A percentile compares a stretch with the other conserved stretches of the same genome.
Conservation (phyloP, 2,888 invertebrate species). For the Drosophila tanythrix region DNA sequence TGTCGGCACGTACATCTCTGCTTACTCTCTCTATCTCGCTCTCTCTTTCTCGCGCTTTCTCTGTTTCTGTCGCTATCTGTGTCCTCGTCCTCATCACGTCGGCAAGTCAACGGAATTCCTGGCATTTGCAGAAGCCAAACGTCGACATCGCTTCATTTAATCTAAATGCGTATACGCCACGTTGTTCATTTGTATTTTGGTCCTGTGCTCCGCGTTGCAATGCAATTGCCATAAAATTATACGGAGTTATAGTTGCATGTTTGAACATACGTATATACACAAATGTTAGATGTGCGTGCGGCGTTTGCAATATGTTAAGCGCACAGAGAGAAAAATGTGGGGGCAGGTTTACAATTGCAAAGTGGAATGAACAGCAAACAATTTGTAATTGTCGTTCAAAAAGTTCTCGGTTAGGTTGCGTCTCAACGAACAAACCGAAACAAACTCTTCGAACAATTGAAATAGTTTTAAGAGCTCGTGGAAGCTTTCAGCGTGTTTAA, state of each 20-base stretch:
- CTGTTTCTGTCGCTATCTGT: not conserved
- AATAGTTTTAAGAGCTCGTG: not conserved
- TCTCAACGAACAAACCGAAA: not conserved
- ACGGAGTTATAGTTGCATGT: conserved; percentile 10
- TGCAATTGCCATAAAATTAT: conserved; percentile 63
- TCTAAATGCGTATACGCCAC: conserved; percentile 61
- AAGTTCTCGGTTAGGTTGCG: not conserved
- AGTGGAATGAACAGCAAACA: conserved; percentile 3
- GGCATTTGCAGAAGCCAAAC: conserved; percentile 27
- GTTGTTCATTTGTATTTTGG: conserved; percentile 34
- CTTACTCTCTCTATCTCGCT: not conserved
- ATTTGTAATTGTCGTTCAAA: conserved; percentile 12
- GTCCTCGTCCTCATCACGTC: conserved; percentile 42
- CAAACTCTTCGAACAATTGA: not conserved
- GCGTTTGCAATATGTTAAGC: conserved; percentile 24
- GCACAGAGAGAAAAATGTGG: conserved; percentile 1
- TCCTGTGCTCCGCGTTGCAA: conserved; percentile 27
- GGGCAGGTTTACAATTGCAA: not conserved
- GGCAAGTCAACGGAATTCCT: conserved; percentile 43
- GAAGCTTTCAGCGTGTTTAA: not conserved
- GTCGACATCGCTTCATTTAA: conserved; percentile 57
- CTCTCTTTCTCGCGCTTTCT: too few species aligned
- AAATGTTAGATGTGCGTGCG: conserved; percentile 31
- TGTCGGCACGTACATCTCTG: conserved; percentile 21
- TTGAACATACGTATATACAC: conserved; percentile 9